Percentiles rank a stretch among this genome's conserved stretches.
phyloP scores from a whole-genome alignment of 2,797 vertebrate species.

The Kryptolebias ocellatus region DNA sequence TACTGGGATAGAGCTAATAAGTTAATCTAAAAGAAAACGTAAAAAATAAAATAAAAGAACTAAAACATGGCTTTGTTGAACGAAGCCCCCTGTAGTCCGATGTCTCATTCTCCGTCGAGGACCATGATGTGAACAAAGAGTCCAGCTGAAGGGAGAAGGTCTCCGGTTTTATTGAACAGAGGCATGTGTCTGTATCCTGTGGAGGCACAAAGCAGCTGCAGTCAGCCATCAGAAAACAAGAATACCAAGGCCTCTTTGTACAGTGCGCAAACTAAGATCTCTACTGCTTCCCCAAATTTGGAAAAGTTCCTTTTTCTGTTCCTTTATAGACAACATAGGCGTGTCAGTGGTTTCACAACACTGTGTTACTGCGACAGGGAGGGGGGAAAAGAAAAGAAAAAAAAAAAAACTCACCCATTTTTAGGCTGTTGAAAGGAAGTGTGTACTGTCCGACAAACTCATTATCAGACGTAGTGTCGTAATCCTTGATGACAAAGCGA shows the following conservation, averaged over 20 bases:
- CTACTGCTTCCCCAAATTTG: slow-evolving; percentile 6
- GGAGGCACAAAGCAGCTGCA: slow-evolving; percentile 37
- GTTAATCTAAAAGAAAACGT: slow-evolving; percentile 44
- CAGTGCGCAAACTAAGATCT: slow-evolving; percentile 24
- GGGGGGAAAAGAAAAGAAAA: neutral
- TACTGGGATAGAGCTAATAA: slow-evolving; percentile 45
- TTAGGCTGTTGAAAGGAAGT: slow-evolving; percentile 88
- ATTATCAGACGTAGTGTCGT: slow-evolving; percentile 85
- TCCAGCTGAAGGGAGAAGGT: slow-evolving; percentile 86
- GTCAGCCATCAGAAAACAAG: slow-evolving; percentile 20
- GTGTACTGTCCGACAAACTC: slow-evolving; percentile 94
- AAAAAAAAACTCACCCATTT: slow-evolving; percentile 85
- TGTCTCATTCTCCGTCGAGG: slow-evolving; percentile 71
- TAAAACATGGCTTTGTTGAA: slow-evolving; percentile 19
- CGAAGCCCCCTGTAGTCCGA: neutral
- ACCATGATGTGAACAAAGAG: slow-evolving; percentile 90
- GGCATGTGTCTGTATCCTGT: slow-evolving; percentile 96
- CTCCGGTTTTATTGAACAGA: slow-evolving; percentile 87
- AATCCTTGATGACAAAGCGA: slow-evolving; percentile 91
- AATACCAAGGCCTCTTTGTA: slow-evolving; percentile 36
- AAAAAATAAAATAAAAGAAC: neutral
- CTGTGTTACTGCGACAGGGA: neutral
- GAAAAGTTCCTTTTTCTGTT: slow-evolving; percentile 9
- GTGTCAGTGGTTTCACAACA: neutral
- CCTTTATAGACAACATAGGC: slow-evolving; percentile 19